Base-by-base conservation (phyloP, 2,888 invertebrate genomes). In the Erebia ligea region DNA sequence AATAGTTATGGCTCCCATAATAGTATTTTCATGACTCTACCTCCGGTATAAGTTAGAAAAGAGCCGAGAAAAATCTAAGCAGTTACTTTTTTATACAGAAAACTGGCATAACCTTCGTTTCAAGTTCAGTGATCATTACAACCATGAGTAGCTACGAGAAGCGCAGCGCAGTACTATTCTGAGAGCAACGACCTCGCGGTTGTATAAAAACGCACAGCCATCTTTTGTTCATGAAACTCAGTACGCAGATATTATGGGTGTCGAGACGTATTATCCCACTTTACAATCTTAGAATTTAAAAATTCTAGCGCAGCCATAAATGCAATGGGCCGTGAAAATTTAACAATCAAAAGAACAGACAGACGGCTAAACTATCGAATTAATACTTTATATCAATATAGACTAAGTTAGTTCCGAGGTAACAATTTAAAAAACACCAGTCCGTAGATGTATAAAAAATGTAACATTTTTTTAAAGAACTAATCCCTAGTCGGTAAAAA, bases 151-250 rank as follows among this genome's bases (percentile, higher is more conserved):
- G 19, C 57, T 25, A 34, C 34, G 34, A 6, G 34, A 6, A n/a
- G 21, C 65, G 25, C 62, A 54, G 59, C 65, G 78, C 74, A 73
- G 75, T 73, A 78, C 76, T 76, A 77, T 78, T 79, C 76, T 73
- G 75, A 69, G 81, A 71, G 79, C 80, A 76, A 76, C 73, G 79
- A 80, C 80, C 81, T 76, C 69, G 69, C 76, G 74, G 75, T 73
- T 73, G 71, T 74, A 75, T 74, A 72, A 71, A 70, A 74, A 58
- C 48, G 71, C 72, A 66, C 73, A 73, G 74, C 71, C 74, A 67
- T 75, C 78, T 76, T 79, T 79, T 79, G 79, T 79, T 76, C 76
- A 68, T 71, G 72, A 71, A 76, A 76, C 74, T 74, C 76, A 69
- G 76, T 75, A 75, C 73, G 73, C 75, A 76, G 76, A 76, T 75